Conservation (phyloP, 2,888 invertebrate species). For the Megamerina dolium region DNA sequence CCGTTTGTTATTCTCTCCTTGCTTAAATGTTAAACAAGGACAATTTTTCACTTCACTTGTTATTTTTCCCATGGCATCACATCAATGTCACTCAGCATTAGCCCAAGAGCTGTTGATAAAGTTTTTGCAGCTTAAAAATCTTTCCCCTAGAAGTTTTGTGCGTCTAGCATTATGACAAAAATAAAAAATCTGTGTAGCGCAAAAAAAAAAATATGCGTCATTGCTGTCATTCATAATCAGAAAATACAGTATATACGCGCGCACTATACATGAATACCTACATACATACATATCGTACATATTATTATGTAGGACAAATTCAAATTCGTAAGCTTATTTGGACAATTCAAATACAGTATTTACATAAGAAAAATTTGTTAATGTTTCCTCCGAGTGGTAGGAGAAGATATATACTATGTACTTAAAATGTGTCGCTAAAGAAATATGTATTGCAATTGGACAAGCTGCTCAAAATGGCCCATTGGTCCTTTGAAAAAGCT, state of each 20-base stretch:
- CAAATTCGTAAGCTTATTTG: constrained; percentile 4
- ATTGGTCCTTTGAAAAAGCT: too few relatives aligned
- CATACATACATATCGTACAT: too few relatives aligned
- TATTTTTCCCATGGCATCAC: constrained; percentile 27
- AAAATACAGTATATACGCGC: too few relatives aligned
- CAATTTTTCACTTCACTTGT: constrained; percentile 16
- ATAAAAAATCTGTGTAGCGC: constrained; percentile 2
- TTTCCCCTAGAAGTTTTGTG: not conserved
- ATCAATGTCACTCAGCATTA: constrained; percentile 42
- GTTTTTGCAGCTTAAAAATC: constrained; percentile 12
- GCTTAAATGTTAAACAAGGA: constrained; percentile 7
- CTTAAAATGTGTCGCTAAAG: too few relatives aligned
- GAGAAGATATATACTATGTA: too few relatives aligned
- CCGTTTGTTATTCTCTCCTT: not conserved
- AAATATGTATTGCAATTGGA: too few relatives aligned
- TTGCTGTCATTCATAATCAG: constrained; percentile 13
- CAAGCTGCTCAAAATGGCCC: too few relatives aligned
- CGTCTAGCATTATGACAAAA: too few relatives aligned
- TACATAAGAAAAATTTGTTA: constrained; percentile 11
- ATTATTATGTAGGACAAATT: constrained; percentile 2
- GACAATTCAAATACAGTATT: constrained; percentile 12
- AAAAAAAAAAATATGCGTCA: constrained; percentile 11
- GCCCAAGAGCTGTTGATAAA: constrained; percentile 15
- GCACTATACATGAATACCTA: too few relatives aligned
- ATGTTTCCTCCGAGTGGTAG: too few relatives aligned